Percentiles rank a stretch among this genome's conserved stretches.
Conservation (phyloP, 2,113 vertebrate species). For the Mesitornis unicolor region DNA sequence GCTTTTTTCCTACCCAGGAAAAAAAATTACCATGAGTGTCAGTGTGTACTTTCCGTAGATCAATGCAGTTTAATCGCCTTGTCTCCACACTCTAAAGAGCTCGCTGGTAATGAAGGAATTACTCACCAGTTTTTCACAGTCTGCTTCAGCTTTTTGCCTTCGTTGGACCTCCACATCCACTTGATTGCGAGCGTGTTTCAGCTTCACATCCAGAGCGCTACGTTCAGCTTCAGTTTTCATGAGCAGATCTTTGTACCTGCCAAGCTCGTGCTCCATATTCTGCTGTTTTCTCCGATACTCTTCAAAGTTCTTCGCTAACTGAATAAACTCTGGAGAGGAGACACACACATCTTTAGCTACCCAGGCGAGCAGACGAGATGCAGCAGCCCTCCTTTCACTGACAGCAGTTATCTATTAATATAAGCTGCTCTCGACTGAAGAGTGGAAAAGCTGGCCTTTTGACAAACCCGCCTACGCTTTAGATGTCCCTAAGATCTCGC, state of each 20-base stretch:
- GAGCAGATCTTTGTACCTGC: slow-evolving; percentile 83
- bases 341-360: neutral
- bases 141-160: slow-evolving; percentile 89
- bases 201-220: slow-evolving; percentile 90
- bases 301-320: slow-evolving; percentile 89
- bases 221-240: slow-evolving; percentile 88
- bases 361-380: neutral
- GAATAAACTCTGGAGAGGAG: slow-evolving; percentile 85
- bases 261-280: slow-evolving; percentile 80
- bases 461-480: neutral
- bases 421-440: neutral
- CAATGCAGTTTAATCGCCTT: neutral
- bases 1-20: neutral
- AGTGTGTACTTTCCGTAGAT: slow-evolving; percentile 28
- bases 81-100: neutral
- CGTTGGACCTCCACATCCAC: slow-evolving; percentile 95
- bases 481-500: neutral
- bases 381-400: neutral
- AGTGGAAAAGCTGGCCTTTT: neutral
- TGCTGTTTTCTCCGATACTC: slow-evolving; percentile 85
- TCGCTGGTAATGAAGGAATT: neutral
- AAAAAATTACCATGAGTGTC: neutral
- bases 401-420: neutral
- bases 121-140: slow-evolving; percentile 92
- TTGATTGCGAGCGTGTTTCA: slow-evolving; percentile 97